Percentiles rank a stretch among this genome's conserved stretches.
phyloP scores from a whole-genome alignment of 2,888 invertebrate genomes.

The Lepidonotus clava region DNA sequence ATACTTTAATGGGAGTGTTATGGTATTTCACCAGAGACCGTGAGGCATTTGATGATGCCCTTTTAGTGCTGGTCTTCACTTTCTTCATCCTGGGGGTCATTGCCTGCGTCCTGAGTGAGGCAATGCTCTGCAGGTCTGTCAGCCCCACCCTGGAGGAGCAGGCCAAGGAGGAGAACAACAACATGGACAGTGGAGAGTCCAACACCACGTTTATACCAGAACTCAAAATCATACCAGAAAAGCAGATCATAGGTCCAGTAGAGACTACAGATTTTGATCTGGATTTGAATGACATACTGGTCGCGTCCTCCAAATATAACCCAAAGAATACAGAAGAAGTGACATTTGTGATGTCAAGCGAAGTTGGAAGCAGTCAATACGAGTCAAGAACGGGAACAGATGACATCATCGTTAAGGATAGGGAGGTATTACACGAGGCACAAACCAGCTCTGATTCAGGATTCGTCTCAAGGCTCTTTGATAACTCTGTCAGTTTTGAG shows the following conservation, averaged over 20 bases:
- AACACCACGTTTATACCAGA: neutral
- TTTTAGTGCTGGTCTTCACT: slow-evolving; percentile 67
- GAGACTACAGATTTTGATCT: slow-evolving; percentile 2
- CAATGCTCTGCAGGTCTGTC: neutral
- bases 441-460: slow-evolving; percentile 45
- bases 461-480: slow-evolving; percentile 14
- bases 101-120: slow-evolving; percentile 27
- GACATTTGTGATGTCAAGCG: neutral
- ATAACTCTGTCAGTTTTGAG: slow-evolving; percentile 25
- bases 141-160: neutral
- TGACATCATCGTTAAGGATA: neutral
- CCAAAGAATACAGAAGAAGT: neutral
- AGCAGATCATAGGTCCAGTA: neutral
- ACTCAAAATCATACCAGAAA: neutral
- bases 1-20: slow-evolving; percentile 69
- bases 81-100: slow-evolving; percentile 69
- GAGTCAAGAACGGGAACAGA: neutral
- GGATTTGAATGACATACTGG: neutral
- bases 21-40: slow-evolving; percentile 69
- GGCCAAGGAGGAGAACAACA: slow-evolving; percentile 22
- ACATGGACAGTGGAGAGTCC: neutral
- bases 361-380: neutral
- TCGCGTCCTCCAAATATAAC: neutral
- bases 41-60: slow-evolving; percentile 65
- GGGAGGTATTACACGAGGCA: neutral